Conservation (phyloP, 1,140 invertebrate genomes). For the Eufriesea mexicana region DNA sequence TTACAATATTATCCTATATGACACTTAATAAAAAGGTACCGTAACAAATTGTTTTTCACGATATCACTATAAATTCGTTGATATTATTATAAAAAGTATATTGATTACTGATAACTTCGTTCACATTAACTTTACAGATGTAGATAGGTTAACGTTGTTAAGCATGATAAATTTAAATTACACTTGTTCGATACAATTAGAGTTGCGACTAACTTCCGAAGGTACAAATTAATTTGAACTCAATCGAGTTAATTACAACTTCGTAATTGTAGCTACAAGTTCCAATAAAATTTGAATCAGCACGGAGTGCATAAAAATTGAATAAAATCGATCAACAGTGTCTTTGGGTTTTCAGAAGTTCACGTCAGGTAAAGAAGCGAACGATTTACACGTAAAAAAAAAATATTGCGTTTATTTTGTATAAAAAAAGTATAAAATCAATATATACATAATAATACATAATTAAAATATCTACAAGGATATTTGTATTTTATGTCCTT, state of each 20-base stretch:
- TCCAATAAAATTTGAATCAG: background rate
- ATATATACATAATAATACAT: conserved; percentile 80
- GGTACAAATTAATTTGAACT: background rate
- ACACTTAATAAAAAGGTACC: background rate
- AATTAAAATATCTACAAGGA: conserved; percentile 76
- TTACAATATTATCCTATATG: background rate
- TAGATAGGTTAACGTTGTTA: background rate
- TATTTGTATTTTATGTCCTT: conserved; percentile 56
- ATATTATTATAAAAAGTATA: background rate
- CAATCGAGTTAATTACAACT: background rate
- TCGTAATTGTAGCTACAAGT: background rate
- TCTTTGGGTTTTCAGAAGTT: background rate
- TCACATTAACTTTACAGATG: background rate
- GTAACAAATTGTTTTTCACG: no score
- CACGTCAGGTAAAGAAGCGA: background rate
- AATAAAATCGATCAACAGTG: background rate
- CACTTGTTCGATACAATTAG: background rate
- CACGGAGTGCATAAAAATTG: background rate
- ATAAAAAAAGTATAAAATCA: conserved; percentile 77
- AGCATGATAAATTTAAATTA: background rate
- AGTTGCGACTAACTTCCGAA: background rate
- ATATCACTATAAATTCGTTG: background rate
- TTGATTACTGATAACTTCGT: background rate
- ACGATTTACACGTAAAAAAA: conserved; percentile 32
- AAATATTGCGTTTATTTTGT: conserved; percentile 71